Evolutionary conservation across 2,797 vertebrate genomes (phyloP).

Genomic region (Cetoscarus ocellatus): DNA sequence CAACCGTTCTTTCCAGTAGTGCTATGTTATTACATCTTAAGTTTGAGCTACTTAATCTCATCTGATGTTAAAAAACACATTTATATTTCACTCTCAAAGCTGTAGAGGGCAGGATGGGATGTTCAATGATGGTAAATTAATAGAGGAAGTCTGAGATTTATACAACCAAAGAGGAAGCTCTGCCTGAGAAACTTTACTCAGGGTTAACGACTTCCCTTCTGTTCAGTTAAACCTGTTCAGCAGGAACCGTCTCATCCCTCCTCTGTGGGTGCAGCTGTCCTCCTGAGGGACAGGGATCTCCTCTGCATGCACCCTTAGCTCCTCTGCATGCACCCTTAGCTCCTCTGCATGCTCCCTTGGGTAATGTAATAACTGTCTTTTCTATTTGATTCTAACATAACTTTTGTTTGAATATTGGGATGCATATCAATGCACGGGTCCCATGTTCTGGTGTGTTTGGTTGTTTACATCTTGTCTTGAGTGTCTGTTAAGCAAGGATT

Average conservation of each 20-base stretch:
- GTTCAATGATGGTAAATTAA: neutral
- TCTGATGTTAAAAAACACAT: too few relatives aligned
- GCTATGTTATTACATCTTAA: too few relatives aligned
- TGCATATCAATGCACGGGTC: too few relatives aligned
- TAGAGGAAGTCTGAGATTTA: neutral
- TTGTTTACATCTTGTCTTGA: too few relatives aligned
- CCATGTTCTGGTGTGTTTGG: too few relatives aligned
- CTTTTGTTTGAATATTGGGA: too few relatives aligned
- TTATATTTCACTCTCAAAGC: neutral
- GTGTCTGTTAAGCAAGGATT: too few relatives aligned
- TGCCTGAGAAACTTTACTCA: neutral
- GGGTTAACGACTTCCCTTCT: neutral
- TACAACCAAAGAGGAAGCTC: neutral
- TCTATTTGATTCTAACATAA: too few relatives aligned
- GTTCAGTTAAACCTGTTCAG: constrained; percentile 30
- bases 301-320: neutral
- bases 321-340: neutral
- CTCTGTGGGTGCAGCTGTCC: constrained; percentile 11
- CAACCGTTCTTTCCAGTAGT: too few relatives aligned
- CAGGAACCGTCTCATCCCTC: constrained; percentile 2
- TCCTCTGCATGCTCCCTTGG: neutral
- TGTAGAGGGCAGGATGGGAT: too few relatives aligned
- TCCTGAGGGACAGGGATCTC: neutral
- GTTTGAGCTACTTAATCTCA: too few relatives aligned
- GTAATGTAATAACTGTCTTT: too few relatives aligned